A percentile compares a stretch with the other conserved stretches of the same genome.
These are phyloP conservation scores for Tricholauxania praeusta DNA, from an alignment of 2,888 invertebrate species.

Conservation along the genomic window DNA sequence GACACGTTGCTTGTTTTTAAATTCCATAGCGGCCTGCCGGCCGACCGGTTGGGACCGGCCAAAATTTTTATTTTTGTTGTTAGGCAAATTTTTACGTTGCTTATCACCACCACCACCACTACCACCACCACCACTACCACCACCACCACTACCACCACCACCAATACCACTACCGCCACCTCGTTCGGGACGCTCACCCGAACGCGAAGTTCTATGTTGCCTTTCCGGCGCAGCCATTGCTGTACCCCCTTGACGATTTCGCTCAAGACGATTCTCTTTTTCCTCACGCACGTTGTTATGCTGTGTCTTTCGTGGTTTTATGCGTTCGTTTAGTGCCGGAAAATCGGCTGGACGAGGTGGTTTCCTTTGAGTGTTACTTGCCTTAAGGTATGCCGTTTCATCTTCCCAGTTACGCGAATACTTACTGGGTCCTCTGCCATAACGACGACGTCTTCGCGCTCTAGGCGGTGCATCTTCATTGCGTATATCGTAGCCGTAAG, in stretches of 20 bases:
- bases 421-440: conserved; percentile 92
- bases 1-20: conserved; percentile 59
- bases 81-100: conserved; percentile 22
- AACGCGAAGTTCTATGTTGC: conserved; percentile 31
- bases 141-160: conserved; percentile 46
- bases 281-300: conserved; percentile 52
- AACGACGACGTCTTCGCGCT: conserved; percentile 85
- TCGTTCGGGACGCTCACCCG: conserved; percentile 37
- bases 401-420: conserved; percentile 95
- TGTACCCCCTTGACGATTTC: conserved; percentile 43
- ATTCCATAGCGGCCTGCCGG: conserved; percentile 63
- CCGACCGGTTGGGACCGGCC: conserved; percentile 43
- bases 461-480: conserved; percentile 92
- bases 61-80: conserved; percentile 36
- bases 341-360: conserved; percentile 72
- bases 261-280: conserved; percentile 64
- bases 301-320: conserved; percentile 49
- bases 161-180: conserved; percentile 32
- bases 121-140: conserved; percentile 35
- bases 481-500: conserved; percentile 84
- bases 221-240: background rate
- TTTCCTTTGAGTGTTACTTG: conserved; percentile 65
- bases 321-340: conserved; percentile 69
- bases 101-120: conserved; percentile 46
- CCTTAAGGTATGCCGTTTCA: conserved; percentile 85